Percentiles rank a stretch among this genome's conserved stretches.
These are phyloP conservation scores for Alligator mississippiensis DNA, from an alignment of 2,113 vertebrate genomes.

Conservation along the genomic window DNA sequence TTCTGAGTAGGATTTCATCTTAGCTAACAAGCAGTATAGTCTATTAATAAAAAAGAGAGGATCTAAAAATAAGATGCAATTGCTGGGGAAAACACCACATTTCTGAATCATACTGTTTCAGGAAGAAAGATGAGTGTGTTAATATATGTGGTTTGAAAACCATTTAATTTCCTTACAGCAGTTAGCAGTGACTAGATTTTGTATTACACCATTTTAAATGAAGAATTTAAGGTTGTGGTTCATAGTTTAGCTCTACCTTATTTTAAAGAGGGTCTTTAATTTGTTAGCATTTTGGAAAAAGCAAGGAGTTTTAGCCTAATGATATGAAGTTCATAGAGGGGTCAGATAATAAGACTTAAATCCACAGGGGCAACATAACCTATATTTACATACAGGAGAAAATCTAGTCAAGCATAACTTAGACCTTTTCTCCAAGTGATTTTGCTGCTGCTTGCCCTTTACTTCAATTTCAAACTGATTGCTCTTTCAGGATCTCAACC, in stretches of 20 bases:
- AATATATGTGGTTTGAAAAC: not conserved
- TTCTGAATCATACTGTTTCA: not conserved
- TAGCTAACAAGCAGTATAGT: not conserved
- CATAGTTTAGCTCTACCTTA: not conserved
- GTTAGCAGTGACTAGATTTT: not conserved
- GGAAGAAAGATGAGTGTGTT: not conserved
- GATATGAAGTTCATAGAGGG: not conserved
- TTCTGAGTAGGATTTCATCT: not conserved
- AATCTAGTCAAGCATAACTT: not conserved
- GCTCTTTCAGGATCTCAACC: not conserved
- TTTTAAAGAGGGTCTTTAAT: not conserved
- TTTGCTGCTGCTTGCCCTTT: not conserved
- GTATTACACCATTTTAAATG: not conserved
- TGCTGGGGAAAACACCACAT: not conserved
- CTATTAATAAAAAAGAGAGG: not conserved
- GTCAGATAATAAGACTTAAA: not conserved
- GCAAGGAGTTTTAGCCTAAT: accelerated
- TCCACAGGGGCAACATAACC: not conserved
- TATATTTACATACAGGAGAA: not conserved
- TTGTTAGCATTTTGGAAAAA: not conserved
- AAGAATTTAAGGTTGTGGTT: not conserved
- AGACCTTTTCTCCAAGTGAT: not conserved
- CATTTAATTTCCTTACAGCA: not conserved
- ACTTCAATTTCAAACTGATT: not conserved
- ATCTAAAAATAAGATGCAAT: constrained; percentile 6